Evolutionary conservation across 2,113 vertebrate genomes (phyloP).

Genomic region (Bambusicola thoracicus): DNA sequence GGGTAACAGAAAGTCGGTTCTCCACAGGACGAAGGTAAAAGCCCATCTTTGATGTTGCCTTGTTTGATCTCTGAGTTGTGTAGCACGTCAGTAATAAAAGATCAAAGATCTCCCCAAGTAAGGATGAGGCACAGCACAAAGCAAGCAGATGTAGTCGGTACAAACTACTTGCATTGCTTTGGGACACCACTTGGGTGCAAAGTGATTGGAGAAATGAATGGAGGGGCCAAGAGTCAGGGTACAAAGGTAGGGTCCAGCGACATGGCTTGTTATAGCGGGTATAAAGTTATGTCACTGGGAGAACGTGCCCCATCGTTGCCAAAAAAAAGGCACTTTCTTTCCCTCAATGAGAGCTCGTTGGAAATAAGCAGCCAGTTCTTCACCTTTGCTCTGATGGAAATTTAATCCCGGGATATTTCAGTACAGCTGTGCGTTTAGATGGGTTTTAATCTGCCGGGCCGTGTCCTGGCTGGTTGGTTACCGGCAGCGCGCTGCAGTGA

Average conservation of each 20-base stretch:
- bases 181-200: neutral
- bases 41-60: neutral
- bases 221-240: neutral
- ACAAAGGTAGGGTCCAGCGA: neutral
- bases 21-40: neutral
- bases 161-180: neutral
- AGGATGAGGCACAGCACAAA: neutral
- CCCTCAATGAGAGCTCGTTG: neutral
- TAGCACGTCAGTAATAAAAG: conserved; percentile 15
- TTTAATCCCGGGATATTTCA: neutral
- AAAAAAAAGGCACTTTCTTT: neutral
- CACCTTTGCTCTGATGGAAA: rapidly evolving
- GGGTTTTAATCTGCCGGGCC: neutral
- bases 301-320: neutral
- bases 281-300: neutral
- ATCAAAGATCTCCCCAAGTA: neutral
- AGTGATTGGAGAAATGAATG: rapidly evolving
- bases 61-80: conserved; percentile 15
- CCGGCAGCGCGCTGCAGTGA: neutral
- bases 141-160: neutral
- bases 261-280: neutral
- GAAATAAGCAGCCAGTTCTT: neutral
- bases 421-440: neutral
- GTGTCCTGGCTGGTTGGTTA: neutral
- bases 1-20: neutral